These are phyloP conservation scores for Cactoblastis cactorum DNA, from an alignment of 2,888 invertebrate species.

Conservation along the genomic window DNA sequence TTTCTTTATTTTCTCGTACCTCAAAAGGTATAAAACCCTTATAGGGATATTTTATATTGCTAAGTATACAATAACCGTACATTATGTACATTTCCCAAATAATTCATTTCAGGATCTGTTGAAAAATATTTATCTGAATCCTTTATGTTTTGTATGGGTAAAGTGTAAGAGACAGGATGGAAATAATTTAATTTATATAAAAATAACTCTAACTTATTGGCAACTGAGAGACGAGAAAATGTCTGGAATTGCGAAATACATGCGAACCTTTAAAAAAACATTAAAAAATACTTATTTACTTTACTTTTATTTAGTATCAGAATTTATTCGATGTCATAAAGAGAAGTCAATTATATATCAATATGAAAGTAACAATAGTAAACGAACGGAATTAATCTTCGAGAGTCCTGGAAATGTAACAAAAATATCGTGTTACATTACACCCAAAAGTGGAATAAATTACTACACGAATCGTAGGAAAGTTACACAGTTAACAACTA, in stretches of 20 bases:
- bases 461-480: slow-evolving; percentile 16
- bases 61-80: too few species aligned
- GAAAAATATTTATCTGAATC: background rate
- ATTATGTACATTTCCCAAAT: too few species aligned
- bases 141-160: background rate
- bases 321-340: background rate
- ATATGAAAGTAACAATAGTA: background rate
- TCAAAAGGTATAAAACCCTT: too few species aligned
- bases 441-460: slow-evolving; percentile 1
- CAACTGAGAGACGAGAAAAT: too few species aligned
- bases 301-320: too few species aligned
- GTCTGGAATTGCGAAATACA: too few species aligned
- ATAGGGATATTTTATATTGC: too few species aligned
- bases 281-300: too few species aligned
- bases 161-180: background rate
- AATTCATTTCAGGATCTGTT: background rate
- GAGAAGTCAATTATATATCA: background rate
- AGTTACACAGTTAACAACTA: slow-evolving; percentile 17
- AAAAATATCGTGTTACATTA: slow-evolving; percentile 1
- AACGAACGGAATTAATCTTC: background rate
- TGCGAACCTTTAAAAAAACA: too few species aligned
- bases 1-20: too few species aligned
- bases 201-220: background rate
- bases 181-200: slow-evolving; percentile 4
- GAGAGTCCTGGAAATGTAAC: background rate